Base-by-base conservation (phyloP, 1,140 invertebrate species). In the Saxidomus purpurata region DNA sequence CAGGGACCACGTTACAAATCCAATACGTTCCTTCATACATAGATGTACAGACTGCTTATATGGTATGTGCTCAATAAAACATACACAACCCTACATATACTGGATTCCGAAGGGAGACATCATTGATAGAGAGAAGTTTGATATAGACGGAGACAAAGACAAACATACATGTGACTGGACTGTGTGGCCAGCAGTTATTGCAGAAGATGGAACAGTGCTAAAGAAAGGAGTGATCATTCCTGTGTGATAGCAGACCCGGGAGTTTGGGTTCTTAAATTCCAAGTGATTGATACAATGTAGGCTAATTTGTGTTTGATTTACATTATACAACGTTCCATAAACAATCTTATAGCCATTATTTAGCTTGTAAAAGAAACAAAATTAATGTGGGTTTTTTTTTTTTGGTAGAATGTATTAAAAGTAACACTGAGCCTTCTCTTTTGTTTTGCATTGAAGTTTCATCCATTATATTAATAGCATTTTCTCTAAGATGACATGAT, bases 91-190 rank as follows among this genome's bases (percentile, higher is more conserved):
- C 17, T 61, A 63, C 38, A 87, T 87, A 38, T 77, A 76, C 49
- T 87, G 84, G 84, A 74, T 77, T 28, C 84, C 84, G 0, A 87
- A 87, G 38, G 84, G 84, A 36, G 84, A 87, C 22, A 34, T 74
- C 4, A 77, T 87, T 55, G 84, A 87, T 31, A 52, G 25, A 8
- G 36, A 59, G 2, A 76, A 61, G 28, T 87, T 87, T 47, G 55
- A 77, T 17, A 52, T 87, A 13, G 28, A 55, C 0, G 71, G 49
- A 11, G 40, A 47, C 36, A 76, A 28, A n/a, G 47, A 34, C 11
- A 49, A 69, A 13, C 69, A 76, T 34, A 28, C 77, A 9, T 87
- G 84, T 61, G 84, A 87, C 38, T 87, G 84, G 84, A 87, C 84
- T 13, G 84, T 87, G 31, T 87, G 84, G 84, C 84, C 84, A 43